Conservation (phyloP, 37 sponge, comb jelly and placozoan species). For the Bolinopsis microptera region DNA sequence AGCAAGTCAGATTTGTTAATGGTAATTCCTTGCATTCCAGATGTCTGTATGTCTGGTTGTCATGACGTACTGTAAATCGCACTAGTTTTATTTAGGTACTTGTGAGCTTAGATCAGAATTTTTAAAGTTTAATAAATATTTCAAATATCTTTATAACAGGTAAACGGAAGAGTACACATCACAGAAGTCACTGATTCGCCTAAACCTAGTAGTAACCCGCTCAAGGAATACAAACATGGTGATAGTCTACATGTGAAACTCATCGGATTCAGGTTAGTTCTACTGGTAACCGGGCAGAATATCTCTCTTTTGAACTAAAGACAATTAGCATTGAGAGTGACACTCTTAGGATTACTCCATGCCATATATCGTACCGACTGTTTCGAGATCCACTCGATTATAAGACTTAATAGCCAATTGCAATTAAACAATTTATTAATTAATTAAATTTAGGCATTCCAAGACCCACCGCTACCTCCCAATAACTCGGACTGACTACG, state of each 20-base stretch:
- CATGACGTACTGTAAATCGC: too few relatives aligned
- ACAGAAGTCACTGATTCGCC: slow-evolving; percentile 52
- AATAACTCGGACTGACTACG: slow-evolving; percentile 24
- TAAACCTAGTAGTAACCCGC: not conserved
- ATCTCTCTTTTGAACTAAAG: not conserved
- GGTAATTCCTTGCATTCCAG: too few relatives aligned
- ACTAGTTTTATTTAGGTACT: too few relatives aligned
- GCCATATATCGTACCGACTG: too few relatives aligned
- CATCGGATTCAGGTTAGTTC: slow-evolving; percentile 45
- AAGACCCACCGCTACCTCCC: slow-evolving; percentile 64
- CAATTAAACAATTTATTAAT: too few relatives aligned
- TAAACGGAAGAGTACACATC: slow-evolving; percentile 43
- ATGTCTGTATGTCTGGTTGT: too few relatives aligned
- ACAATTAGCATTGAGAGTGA: too few relatives aligned
- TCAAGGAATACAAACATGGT: slow-evolving; percentile 26
- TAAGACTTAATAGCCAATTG: too few relatives aligned
- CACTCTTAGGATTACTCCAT: too few relatives aligned
- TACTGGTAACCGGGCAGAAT: not conserved
- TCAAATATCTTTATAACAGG: not conserved
- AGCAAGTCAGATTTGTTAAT: too few relatives aligned
- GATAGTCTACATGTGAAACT: not conserved
- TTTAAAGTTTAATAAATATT: not conserved
- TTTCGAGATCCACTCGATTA: too few relatives aligned
- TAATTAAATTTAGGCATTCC: slow-evolving; percentile 52
- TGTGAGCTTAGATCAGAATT: too few relatives aligned